Evolutionary conservation across 2,888 invertebrate species (phyloP), one percentile per base, ranked within the genome.

Genomic region (Cephalotes varians): DNA sequence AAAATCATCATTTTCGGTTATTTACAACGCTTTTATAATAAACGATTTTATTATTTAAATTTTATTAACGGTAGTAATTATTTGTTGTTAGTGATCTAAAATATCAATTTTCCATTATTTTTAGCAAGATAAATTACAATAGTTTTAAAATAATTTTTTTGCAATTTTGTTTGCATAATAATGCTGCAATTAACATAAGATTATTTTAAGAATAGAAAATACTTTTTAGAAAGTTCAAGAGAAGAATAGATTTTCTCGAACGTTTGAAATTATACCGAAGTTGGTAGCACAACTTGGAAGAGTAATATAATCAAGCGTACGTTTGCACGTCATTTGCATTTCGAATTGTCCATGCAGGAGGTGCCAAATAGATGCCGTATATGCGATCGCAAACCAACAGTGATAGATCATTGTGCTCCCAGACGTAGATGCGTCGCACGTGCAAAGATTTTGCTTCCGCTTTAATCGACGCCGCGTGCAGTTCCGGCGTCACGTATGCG

Each of bases 401-500:
- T 25, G 71, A 71, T 79, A 71, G 77, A 79, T 79, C 71, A 44
- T 28, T 25, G 40, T 25, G 28, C 7, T 34, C 21, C n/a, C 6
- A 9, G n/a, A 40, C 31, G n/a, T 21, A 12, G 40, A 69, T 31
- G 34, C 40, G 34, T 51, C 37, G 60, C 65, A 73, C 69, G 83
- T 83, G 74, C 82, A 74, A 83, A 74, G 82, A 84, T 82, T 84
- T 82, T 40, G 64, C 82, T 67, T 67, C 44, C 79, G 77, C 60
- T 69, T 60, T 31, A 62, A 34, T 51, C 44, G 56, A 28, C 65
- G 58, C 18, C 25, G 74, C 49, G 73, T 73, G 44, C 58, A 56
- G 54, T 44, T 71, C 31, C 56, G 69, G 34, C 34, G 56, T n/a
- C n/a, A n/a, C 21, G 71, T 79, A 79, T 40, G 40, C 80, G 80